These are phyloP conservation scores for Drosophila novamexicana DNA, from an alignment of 1,140 invertebrate genomes.

Conservation along the genomic window DNA sequence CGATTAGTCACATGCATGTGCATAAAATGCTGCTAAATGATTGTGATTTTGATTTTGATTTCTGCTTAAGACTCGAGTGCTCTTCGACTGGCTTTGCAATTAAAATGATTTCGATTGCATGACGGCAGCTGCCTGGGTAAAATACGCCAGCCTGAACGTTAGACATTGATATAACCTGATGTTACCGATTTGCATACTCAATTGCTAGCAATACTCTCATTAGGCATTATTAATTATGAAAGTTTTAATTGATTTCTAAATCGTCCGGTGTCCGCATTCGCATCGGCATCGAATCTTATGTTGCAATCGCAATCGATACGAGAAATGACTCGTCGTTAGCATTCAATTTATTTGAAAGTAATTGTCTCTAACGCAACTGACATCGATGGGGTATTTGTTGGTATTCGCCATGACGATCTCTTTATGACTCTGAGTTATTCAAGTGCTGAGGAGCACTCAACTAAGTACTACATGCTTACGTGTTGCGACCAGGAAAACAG, in stretches of 20 bases:
- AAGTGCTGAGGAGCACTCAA: constrained; percentile 30
- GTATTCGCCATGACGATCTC: constrained; percentile 27
- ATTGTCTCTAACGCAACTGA: constrained; percentile 29
- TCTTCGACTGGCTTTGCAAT: constrained; percentile 54
- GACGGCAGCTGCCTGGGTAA: neutral
- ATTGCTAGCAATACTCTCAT: constrained; percentile 37
- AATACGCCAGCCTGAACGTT: neutral
- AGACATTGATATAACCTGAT: constrained; percentile 37
- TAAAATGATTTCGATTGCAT: constrained; percentile 50
- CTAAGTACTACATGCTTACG: constrained; percentile 5
- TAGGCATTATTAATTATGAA: constrained; percentile 50
- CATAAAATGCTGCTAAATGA: constrained; percentile 72
- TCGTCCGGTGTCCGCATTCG: constrained; percentile 13
- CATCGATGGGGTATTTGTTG: constrained; percentile 34
- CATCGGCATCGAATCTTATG: constrained; percentile 10
- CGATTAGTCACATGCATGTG: constrained; percentile 47
- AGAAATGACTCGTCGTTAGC: constrained; percentile 22
- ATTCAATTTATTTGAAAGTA: constrained; percentile 49
- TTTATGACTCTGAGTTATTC: constrained; percentile 29
- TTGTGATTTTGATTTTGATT: constrained; percentile 49
- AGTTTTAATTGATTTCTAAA: constrained; percentile 42
- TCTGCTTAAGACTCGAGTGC: constrained; percentile 34
- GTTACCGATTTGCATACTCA: constrained; percentile 51
- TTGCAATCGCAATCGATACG: constrained; percentile 10
- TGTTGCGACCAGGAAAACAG: constrained; percentile 24